Conservation (phyloP, 2,888 invertebrate genomes). For the Spilosoma lubricipeda region DNA sequence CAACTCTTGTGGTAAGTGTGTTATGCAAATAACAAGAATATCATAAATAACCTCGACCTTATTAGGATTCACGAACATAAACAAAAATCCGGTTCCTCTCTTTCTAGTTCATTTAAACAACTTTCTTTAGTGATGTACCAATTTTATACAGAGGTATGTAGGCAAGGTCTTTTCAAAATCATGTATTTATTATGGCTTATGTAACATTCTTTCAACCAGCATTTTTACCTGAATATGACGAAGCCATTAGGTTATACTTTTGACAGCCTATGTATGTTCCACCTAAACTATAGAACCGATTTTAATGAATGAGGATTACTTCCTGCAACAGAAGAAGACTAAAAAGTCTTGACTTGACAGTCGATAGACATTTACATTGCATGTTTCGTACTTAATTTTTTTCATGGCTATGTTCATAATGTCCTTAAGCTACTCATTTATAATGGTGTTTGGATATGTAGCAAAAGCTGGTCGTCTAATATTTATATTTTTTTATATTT, state of each 20-base stretch:
- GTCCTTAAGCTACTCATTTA: not conserved
- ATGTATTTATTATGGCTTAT: constrained; percentile 27
- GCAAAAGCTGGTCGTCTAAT: too few relatives aligned
- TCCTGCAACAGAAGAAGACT: too few relatives aligned
- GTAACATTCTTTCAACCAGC: constrained; percentile 22
- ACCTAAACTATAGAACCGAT: too few relatives aligned
- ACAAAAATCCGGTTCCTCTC: constrained; percentile 75
- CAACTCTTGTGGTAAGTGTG: constrained; percentile 21
- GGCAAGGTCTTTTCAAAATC: constrained; percentile 26
- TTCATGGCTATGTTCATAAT: constrained; percentile 16
- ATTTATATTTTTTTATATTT: too few relatives aligned
- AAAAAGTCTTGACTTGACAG: constrained; percentile 27
- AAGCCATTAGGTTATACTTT: too few relatives aligned
- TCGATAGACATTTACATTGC: constrained; percentile 30
- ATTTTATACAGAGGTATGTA: constrained; percentile 56
- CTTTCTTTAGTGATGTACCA: constrained; percentile 73
- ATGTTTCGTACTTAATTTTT: constrained; percentile 28
- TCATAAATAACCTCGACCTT: constrained; percentile 66
- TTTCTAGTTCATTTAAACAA: constrained; percentile 73
- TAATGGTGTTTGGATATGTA: not conserved
- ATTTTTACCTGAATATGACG: constrained; percentile 10
- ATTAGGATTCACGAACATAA: constrained; percentile 62
- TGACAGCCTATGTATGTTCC: too few relatives aligned
- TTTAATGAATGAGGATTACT: not conserved
- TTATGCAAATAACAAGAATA: constrained; percentile 52